These are phyloP conservation scores for Amphipyra berbera DNA, from an alignment of 2,888 invertebrate genomes.

Conservation along the genomic window DNA sequence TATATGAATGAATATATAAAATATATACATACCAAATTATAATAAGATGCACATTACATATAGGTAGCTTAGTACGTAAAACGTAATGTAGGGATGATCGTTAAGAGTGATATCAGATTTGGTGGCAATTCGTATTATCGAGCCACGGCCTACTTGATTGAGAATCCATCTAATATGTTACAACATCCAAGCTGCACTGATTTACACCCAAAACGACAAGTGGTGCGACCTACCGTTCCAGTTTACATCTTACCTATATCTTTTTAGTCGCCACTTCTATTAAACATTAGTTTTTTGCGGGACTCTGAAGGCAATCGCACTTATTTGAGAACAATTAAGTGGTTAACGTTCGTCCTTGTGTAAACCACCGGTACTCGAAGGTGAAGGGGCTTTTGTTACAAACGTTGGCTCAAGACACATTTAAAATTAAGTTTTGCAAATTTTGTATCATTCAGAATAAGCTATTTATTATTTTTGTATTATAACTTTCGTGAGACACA, in stretches of 20 bases:
- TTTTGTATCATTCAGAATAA: slow-evolving; percentile 4
- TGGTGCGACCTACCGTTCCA: slow-evolving; percentile 4
- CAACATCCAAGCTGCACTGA: slow-evolving; percentile 27
- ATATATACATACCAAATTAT: slow-evolving; percentile 59
- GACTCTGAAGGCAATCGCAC: slow-evolving; percentile 44
- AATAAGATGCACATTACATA: slow-evolving; percentile 58
- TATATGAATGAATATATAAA: slow-evolving; percentile 65
- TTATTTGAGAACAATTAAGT: slow-evolving; percentile 35
- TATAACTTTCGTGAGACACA: slow-evolving; percentile 5
- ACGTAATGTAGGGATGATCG: slow-evolving; percentile 47
- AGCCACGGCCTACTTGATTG: slow-evolving; percentile 22
- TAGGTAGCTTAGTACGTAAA: slow-evolving; percentile 57
- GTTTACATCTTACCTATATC: slow-evolving; percentile 2
- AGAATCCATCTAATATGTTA: slow-evolving; percentile 6
- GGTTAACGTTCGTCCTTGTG: slow-evolving; percentile 46
- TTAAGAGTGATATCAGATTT: slow-evolving; percentile 23
- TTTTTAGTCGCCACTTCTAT: slow-evolving; percentile 15
- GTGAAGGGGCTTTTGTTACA: slow-evolving; percentile 12
- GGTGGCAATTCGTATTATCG: slow-evolving; percentile 19
- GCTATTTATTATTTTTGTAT: slow-evolving; percentile 14
- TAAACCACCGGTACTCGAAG: slow-evolving; percentile 25
- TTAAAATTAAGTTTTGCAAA: slow-evolving; percentile 3
- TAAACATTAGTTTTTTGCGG: slow-evolving; percentile 46
- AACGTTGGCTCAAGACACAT: slow-evolving; percentile 9
- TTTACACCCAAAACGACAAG: slow-evolving; percentile 26